phyloP scores from a whole-genome alignment of 1,140 invertebrate species.

The Microplitis mediator region DNA sequence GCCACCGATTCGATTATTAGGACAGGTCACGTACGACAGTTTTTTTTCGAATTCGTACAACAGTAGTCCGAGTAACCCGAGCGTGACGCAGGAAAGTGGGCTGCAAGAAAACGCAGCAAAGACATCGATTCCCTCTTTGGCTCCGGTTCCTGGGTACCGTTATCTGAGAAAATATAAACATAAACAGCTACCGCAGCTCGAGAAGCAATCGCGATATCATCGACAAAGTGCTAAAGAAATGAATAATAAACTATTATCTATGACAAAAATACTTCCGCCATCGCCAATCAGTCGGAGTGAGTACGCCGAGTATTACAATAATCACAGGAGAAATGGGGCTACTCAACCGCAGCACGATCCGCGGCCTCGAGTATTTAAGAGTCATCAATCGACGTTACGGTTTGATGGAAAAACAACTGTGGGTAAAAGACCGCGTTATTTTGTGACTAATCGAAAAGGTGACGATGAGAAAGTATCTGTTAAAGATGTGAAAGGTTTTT shows the following conservation, averaged over 20 bases:
- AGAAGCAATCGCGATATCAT: conserved; percentile 1
- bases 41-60: conserved; percentile 15
- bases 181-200: too few relatives aligned
- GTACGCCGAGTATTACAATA: conserved; percentile 30
- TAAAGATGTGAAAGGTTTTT: not conserved
- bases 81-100: conserved; percentile 25
- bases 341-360: conserved; percentile 5
- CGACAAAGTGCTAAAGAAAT: not conserved
- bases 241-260: conserved; percentile 6
- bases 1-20: conserved; percentile 16
- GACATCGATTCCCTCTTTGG: not conserved
- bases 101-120: not conserved
- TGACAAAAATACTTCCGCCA: conserved; percentile 36
- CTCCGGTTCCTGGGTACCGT: not conserved
- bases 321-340: conserved; percentile 10
- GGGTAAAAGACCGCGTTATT: not conserved
- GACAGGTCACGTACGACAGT: conserved; percentile 27
- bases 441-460: not conserved
- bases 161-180: not conserved
- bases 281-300: conserved; percentile 28
- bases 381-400: not conserved
- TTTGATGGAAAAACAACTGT: not conserved
- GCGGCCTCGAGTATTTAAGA: not conserved
- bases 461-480: conserved; percentile 5
- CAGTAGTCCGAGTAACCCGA: not conserved